Evolutionary conservation across 2,113 vertebrate genomes (phyloP).

Genomic region (Petromus typicus): DNA sequence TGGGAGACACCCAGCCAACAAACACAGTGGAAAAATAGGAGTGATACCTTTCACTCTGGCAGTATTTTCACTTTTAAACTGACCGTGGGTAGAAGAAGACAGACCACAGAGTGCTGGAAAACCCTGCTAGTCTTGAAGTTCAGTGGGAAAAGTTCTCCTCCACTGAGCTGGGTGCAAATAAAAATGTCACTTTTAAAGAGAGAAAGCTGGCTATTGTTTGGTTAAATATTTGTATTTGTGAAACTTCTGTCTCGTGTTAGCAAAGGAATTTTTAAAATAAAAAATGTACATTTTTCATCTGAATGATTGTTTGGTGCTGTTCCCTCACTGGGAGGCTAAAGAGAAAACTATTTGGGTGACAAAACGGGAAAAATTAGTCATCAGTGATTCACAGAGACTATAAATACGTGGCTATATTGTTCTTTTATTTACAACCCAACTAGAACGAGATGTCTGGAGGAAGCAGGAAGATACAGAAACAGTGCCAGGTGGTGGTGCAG

Average conservation of each 20-base stretch:
- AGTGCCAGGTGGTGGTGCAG: constrained; percentile 54
- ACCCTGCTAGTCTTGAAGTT: neutral
- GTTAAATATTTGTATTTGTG: constrained; percentile 25
- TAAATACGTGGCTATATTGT: constrained; percentile 86
- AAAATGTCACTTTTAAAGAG: constrained; percentile 28
- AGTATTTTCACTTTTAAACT: constrained; percentile 41
- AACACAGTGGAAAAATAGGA: constrained; percentile 61
- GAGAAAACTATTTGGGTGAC: constrained; percentile 75
- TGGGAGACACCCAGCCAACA: constrained; percentile 44
- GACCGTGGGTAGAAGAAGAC: neutral
- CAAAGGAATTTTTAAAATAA: neutral
- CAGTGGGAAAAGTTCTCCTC: constrained; percentile 10
- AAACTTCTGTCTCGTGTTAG: constrained; percentile 38
- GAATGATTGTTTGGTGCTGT: constrained; percentile 49
- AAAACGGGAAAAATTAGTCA: constrained; percentile 85
- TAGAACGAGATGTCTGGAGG: constrained; percentile 82
- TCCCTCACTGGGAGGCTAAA: constrained; percentile 47
- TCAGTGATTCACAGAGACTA: constrained; percentile 81
- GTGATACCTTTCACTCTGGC: constrained; percentile 12
- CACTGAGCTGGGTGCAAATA: neutral
- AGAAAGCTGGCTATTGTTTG: neutral
- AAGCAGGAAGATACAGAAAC: constrained; percentile 81
- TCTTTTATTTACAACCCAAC: constrained; percentile 80
- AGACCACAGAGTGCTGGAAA: neutral
- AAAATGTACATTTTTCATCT: constrained; percentile 60